Evolutionary conservation across 1,140 invertebrate genomes (phyloP), one percentile per base, ranked within the genome.

Genomic region (Pseudomyrmex flavicornis): DNA sequence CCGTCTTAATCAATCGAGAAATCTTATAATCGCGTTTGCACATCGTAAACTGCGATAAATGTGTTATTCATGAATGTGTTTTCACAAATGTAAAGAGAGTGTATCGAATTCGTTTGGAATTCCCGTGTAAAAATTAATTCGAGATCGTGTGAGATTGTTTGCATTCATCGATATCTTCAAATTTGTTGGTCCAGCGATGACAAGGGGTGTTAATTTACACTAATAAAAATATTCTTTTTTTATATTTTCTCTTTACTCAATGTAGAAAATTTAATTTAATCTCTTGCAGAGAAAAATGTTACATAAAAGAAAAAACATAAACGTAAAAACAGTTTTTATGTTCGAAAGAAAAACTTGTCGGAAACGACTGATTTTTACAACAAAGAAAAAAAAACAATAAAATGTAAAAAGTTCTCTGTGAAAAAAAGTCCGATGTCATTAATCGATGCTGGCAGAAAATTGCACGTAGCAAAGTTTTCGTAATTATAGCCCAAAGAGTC

Each of bases 401-500:
- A 3, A 26, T 26, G 20, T 17, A 70, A 4, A 59, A 7, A 5
- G 26, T 80, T 50, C n/a, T 48, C 22, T 9, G 44, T 4, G 12
- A 7, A 35, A 35, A 35, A 35, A 35, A 35, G 35, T 35, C 26
- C 52, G 9, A 20, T 15, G 10, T 58, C 76, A 79, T 72, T 72
- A 68, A 20, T 70, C 76, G 76, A 80, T 26, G 52, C 20, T 4
- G 20, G 54, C 59, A 59, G 66, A 44, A 59, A 80, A 66, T 59
- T 72, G 59, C 66, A 8, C 26, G 59, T 54, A 50, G 44, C 15
- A 48, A 79, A 79, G 48, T 52, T 56, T 79, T 80, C 66, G 66
- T 48, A 72, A 80, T 80, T 58, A 72, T 35, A 7, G 17, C 17
- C 5, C 35, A 35, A 35, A 35, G 5, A 35, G 35, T 35, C 35